Evolutionary conservation across 2,888 invertebrate species (phyloP).

Genomic region (Aspidiotus rigidus): DNA sequence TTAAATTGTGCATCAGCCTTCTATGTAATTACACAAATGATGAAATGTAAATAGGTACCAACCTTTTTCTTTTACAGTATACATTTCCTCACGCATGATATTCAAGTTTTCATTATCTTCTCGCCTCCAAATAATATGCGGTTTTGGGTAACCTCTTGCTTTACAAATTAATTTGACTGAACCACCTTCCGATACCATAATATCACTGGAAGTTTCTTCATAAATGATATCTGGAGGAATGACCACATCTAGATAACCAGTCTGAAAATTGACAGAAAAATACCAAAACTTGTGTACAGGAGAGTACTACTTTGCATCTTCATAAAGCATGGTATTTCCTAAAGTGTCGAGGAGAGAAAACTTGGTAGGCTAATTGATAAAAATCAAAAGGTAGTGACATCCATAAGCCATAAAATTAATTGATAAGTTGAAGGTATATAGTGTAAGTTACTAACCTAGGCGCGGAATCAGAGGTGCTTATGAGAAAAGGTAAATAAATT

Average conservation of each 20-base stretch:
- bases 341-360: too few species aligned
- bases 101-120: constrained; percentile 62
- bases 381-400: too few species aligned
- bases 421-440: too few species aligned
- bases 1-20: constrained; percentile 5
- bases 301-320: neutral
- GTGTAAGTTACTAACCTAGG: too few species aligned
- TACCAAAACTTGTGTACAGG: constrained; percentile 14
- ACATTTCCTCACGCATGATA: constrained; percentile 48
- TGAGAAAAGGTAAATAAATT: too few species aligned
- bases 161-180: constrained; percentile 49
- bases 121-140: constrained; percentile 70
- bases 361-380: too few species aligned
- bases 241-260: constrained; percentile 74
- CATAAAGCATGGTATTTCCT: too few species aligned
- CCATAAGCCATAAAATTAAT: too few species aligned
- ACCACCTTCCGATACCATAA: constrained; percentile 78
- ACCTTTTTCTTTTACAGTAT: constrained; percentile 23
- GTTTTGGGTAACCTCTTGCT: constrained; percentile 70
- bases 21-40: neutral
- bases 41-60: neutral
- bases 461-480: too few species aligned
- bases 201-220: constrained; percentile 80
- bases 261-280: constrained; percentile 48
- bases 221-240: constrained; percentile 84